These are phyloP conservation scores for Drosophila mayri DNA, from an alignment of 1,140 invertebrate species.

Conservation along the genomic window DNA sequence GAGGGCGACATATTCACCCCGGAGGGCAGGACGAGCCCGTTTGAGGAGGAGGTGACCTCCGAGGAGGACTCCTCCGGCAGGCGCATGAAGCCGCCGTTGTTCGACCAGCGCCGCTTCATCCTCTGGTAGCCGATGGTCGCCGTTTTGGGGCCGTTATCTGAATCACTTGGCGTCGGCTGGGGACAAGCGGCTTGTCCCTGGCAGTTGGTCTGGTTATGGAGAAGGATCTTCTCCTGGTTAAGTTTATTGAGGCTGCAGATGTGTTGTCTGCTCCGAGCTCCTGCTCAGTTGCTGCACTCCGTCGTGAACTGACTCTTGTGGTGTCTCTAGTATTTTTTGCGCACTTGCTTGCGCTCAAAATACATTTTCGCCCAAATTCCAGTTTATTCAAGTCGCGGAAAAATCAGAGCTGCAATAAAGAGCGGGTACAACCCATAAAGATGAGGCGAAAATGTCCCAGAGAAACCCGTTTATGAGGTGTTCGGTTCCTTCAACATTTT, in stretches of 20 bases:
- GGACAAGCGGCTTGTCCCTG: constrained; percentile 54
- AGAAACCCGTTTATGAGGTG: constrained; percentile 39
- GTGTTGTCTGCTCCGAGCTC: neutral
- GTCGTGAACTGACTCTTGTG: constrained; percentile 9
- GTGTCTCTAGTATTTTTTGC: constrained; percentile 73
- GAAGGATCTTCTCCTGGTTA: constrained; percentile 13
- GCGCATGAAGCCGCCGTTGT: constrained; percentile 88
- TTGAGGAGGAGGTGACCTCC: constrained; percentile 91
- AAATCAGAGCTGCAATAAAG: constrained; percentile 65
- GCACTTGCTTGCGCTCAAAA: constrained; percentile 80
- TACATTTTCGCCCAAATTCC: constrained; percentile 66
- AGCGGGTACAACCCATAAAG: constrained; percentile 32
- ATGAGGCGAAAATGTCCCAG: constrained; percentile 23
- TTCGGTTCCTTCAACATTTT: constrained; percentile 50
- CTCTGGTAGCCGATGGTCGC: constrained; percentile 85
- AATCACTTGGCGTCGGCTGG: constrained; percentile 19
- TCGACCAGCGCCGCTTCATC: constrained; percentile 90
- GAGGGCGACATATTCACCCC: constrained; percentile 89
- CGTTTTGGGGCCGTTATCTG: constrained; percentile 71
- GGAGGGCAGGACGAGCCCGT: constrained; percentile 86
- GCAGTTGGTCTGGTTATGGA: constrained; percentile 33
- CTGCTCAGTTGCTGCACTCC: constrained; percentile 1
- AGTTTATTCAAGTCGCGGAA: constrained; percentile 38
- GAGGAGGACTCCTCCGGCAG: constrained; percentile 90
- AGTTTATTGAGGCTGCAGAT: constrained; percentile 3